These are phyloP conservation scores for Macrostomum lignano DNA, from an alignment of 1,140 invertebrate genomes.

Conservation along the genomic window DNA sequence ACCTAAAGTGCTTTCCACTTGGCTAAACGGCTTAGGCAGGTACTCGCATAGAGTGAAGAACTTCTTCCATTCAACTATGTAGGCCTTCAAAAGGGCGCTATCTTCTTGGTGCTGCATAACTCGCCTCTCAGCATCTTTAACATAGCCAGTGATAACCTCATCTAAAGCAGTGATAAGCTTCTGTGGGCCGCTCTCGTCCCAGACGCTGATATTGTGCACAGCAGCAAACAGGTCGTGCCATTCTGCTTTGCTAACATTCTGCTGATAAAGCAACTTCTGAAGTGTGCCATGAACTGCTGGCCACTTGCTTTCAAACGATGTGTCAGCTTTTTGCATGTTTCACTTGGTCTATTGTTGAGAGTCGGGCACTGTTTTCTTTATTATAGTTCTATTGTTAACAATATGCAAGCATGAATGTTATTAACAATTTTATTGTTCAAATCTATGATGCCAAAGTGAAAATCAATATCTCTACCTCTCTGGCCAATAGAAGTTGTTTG, in stretches of 20 bases:
- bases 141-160: conserved; percentile 1
- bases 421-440: no score
- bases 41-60: conserved; percentile 92
- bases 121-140: conserved; percentile 27
- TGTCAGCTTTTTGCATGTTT: no score
- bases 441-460: no score
- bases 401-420: no score
- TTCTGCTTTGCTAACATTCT: conserved; percentile 61
- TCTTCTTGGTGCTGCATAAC: conserved; percentile 67
- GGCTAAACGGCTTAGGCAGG: conserved; percentile 70
- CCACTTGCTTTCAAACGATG: conserved; percentile 82
- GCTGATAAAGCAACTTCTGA: conserved; percentile 61
- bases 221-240: conserved; percentile 52
- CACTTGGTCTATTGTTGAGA: no score
- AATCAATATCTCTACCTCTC: no score
- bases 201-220: conserved; percentile 1
- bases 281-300: conserved; percentile 68
- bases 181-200: background rate
- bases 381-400: no score
- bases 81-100: conserved; percentile 68
- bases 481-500: no score
- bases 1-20: conserved; percentile 50
- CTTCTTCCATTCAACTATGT: conserved; percentile 80
- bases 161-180: conserved; percentile 3
- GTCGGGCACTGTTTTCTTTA: no score